These are phyloP conservation scores for Gortyna flavago DNA, from an alignment of 2,888 invertebrate species.

Conservation along the genomic window DNA sequence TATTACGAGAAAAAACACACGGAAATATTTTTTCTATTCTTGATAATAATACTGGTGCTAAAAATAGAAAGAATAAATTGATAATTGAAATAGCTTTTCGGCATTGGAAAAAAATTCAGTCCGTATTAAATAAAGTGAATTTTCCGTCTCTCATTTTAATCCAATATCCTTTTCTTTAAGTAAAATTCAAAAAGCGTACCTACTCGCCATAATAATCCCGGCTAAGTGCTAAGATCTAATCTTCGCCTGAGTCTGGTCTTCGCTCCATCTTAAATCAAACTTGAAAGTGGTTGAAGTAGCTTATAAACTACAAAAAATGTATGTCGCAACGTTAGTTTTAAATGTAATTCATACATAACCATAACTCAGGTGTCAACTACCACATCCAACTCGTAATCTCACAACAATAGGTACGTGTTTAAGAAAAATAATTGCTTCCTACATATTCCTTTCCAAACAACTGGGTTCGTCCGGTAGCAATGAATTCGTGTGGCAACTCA, in stretches of 20 bases:
- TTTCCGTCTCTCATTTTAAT: slow-evolving; percentile 7
- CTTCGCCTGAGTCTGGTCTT: neutral
- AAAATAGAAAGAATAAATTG: slow-evolving; percentile 1
- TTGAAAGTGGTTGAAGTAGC: neutral
- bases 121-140: neutral
- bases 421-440: slow-evolving; percentile 60
- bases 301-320: slow-evolving; percentile 1
- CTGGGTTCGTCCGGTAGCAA: slow-evolving; percentile 53
- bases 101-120: neutral
- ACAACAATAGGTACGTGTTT: slow-evolving; percentile 57
- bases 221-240: slow-evolving; percentile 23
- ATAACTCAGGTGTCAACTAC: slow-evolving; percentile 39
- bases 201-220: neutral
- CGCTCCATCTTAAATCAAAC: slow-evolving; percentile 12
- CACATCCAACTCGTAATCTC: slow-evolving; percentile 33
- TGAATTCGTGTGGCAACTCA: slow-evolving; percentile 48
- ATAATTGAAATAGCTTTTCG: neutral
- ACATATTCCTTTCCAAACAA: slow-evolving; percentile 46
- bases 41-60: slow-evolving; percentile 11
- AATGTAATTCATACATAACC: slow-evolving; percentile 30
- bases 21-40: slow-evolving; percentile 41
- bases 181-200: slow-evolving; percentile 12
- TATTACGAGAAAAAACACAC: slow-evolving; percentile 42
- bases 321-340: neutral
- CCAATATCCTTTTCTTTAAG: neutral